These are phyloP conservation scores for Sapayoa aenigma DNA, from an alignment of 2,113 vertebrate species.

Conservation along the genomic window DNA sequence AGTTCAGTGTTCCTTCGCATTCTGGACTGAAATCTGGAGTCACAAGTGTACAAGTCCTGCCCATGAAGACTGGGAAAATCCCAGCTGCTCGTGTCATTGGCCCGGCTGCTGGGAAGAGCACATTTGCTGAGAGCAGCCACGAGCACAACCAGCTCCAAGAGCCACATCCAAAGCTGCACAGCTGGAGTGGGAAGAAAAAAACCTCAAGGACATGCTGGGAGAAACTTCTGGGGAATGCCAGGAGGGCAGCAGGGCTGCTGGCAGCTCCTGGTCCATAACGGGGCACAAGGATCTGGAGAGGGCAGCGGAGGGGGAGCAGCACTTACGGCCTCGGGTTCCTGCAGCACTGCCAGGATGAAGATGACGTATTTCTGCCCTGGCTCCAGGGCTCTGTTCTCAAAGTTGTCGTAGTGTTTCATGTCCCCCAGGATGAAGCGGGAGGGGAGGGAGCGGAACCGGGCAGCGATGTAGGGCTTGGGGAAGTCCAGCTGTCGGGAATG, in stretches of 20 bases:
- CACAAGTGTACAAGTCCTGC: background rate
- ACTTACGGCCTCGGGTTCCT: slow-evolving; percentile 83
- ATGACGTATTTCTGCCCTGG: slow-evolving; percentile 89
- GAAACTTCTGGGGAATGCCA: background rate
- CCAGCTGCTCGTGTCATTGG: accelerated
- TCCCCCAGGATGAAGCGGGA: slow-evolving; percentile 86
- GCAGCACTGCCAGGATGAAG: slow-evolving; percentile 90
- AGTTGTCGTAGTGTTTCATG: slow-evolving; percentile 86
- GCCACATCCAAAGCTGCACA: background rate
- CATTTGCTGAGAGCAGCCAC: background rate
- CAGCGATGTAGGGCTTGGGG: slow-evolving; percentile 89
- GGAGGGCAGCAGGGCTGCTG: background rate
- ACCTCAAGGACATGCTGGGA: background rate
- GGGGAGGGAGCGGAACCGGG: slow-evolving; percentile 87
- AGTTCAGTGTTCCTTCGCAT: background rate
- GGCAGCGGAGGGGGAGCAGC: background rate
- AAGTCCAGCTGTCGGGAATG: slow-evolving; percentile 86
- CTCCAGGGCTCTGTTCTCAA: slow-evolving; percentile 89
- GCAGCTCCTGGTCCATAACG: background rate
- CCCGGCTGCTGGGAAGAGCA: background rate
- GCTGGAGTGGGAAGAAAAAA: background rate
- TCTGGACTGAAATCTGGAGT: background rate
- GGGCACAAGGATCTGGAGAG: background rate
- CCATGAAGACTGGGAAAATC: accelerated
- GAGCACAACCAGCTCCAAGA: background rate